Conservation (phyloP, 37 sponge, comb jelly and placozoan species). For the Ephydatia muelleri region DNA sequence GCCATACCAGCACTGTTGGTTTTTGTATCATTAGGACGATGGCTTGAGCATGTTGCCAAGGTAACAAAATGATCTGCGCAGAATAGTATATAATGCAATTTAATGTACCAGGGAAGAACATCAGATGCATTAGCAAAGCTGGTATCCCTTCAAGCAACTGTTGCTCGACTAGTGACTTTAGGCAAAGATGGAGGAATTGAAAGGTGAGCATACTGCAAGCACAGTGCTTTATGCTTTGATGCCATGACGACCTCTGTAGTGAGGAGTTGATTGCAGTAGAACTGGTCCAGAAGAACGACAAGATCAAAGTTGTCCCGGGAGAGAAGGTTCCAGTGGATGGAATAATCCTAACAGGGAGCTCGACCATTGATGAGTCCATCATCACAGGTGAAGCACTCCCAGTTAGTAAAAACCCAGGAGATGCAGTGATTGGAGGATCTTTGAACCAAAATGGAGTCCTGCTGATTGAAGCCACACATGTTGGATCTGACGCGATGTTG, state of each 20-base stretch:
- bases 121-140: conserved; percentile 96
- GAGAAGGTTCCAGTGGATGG: conserved; percentile 90
- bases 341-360: conserved; percentile 60
- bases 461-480: conserved; percentile 86
- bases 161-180: conserved; percentile 75
- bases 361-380: conserved; percentile 78
- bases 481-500: conserved; percentile 91
- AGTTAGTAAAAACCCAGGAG: conserved; percentile 69
- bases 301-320: conserved; percentile 85
- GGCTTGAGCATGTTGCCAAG: conserved; percentile 96
- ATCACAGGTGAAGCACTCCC: conserved; percentile 92
- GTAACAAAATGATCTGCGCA: conserved; percentile 15
- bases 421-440: conserved; percentile 91
- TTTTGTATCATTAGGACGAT: conserved; percentile 92
- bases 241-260: conserved; percentile 16
- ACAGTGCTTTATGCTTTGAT: background rate
- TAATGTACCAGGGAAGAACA: conserved; percentile 77
- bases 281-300: conserved; percentile 88
- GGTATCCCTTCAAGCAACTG: conserved; percentile 91
- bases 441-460: conserved; percentile 89
- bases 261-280: conserved; percentile 89
- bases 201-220: background rate
- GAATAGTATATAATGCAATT: background rate
- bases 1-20: conserved; percentile 89
- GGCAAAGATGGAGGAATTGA: conserved; percentile 4